Percentiles rank a stretch among this genome's conserved stretches.
Evolutionary conservation across 92 coral and sea anemone genomes (phyloP).

Genomic region (Phenganax stokvisi): DNA sequence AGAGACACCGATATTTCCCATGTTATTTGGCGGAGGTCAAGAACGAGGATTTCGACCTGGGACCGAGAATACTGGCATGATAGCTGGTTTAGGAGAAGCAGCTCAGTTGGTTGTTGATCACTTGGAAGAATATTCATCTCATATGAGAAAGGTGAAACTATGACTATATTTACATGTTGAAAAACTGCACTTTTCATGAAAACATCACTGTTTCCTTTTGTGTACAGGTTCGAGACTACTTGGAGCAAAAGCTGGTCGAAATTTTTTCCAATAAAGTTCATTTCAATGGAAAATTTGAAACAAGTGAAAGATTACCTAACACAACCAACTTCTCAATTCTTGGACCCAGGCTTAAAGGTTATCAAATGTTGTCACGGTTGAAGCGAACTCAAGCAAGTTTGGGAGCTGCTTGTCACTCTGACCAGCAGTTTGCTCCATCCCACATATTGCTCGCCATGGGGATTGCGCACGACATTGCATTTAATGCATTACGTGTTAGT

Average conservation of each 20-base stretch:
- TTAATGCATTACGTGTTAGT: constrained; percentile 86
- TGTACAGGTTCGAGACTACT: constrained; percentile 73
- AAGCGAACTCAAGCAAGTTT: constrained; percentile 77
- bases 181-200: neutral
- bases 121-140: constrained; percentile 59
- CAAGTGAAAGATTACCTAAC: constrained; percentile 82
- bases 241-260: constrained; percentile 64
- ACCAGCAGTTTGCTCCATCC: constrained; percentile 66
- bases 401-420: constrained; percentile 97
- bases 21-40: constrained; percentile 98
- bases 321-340: constrained; percentile 87
- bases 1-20: constrained; percentile 65
- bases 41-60: constrained; percentile 92
- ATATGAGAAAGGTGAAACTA: constrained; percentile 71
- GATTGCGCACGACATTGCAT: constrained; percentile 71
- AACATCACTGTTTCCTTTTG: neutral
- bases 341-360: constrained; percentile 69
- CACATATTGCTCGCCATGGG: constrained; percentile 86
- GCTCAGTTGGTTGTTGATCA: constrained; percentile 75
- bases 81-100: constrained; percentile 95
- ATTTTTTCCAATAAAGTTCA: constrained; percentile 59
- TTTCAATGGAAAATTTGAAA: constrained; percentile 76
- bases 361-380: constrained; percentile 54
- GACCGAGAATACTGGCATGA: constrained; percentile 98
- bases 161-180: too few species aligned